These are phyloP conservation scores for Cheirogaleus medius DNA, from an alignment of 2,113 vertebrate species.

Conservation along the genomic window DNA sequence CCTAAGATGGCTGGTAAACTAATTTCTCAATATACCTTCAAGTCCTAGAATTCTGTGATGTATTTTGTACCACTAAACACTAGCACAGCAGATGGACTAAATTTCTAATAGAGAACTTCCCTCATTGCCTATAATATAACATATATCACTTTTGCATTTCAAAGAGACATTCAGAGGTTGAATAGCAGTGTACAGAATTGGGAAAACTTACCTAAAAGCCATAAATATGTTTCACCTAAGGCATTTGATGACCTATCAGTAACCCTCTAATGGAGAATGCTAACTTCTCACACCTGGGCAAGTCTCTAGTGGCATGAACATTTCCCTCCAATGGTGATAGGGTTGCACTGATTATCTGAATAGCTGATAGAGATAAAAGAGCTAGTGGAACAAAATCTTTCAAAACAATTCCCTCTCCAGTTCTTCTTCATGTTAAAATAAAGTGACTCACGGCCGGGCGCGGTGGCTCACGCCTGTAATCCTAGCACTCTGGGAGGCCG, in stretches of 20 bases:
- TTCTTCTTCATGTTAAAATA: constrained; percentile 39
- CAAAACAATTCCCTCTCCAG: constrained; percentile 16
- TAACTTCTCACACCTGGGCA: constrained; percentile 28
- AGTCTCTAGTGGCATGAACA: neutral
- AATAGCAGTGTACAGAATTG: neutral
- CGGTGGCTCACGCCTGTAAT: too few species aligned
- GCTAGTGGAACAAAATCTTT: neutral
- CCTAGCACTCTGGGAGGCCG: too few species aligned
- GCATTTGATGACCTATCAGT: neutral
- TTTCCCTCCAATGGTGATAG: neutral
- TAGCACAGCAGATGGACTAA: constrained; percentile 17
- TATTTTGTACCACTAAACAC: neutral
- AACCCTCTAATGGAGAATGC: neutral
- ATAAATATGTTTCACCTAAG: constrained; percentile 38
- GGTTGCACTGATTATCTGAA: neutral
- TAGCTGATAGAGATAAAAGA: constrained; percentile 35
- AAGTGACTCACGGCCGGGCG: constrained; percentile 20
- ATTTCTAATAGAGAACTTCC: neutral
- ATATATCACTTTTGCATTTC: constrained; percentile 52
- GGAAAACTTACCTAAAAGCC: constrained; percentile 34
- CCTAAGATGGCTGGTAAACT: neutral
- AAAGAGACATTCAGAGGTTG: constrained; percentile 32
- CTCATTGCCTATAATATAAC: constrained; percentile 13
- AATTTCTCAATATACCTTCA: neutral
- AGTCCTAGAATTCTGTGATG: neutral